Evolutionary conservation across 2,888 invertebrate genomes (phyloP).

Genomic region (Melanostoma scalare): DNA sequence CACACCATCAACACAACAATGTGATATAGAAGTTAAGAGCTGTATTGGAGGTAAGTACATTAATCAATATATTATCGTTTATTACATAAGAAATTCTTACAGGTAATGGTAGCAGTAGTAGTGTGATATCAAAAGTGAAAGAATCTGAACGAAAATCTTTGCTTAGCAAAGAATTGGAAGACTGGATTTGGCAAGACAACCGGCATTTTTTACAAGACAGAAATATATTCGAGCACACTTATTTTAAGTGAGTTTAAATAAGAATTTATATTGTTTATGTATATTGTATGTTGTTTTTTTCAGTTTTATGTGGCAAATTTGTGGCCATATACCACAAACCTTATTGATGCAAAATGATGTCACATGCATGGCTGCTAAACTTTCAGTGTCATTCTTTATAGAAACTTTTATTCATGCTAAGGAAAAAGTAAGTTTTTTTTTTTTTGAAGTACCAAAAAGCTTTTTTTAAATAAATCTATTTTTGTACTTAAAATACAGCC

Average conservation of each 20-base stretch:
- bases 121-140: conserved; percentile 55
- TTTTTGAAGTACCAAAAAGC: neutral
- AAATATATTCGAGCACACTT: conserved; percentile 97
- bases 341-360: conserved; percentile 91
- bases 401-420: conserved; percentile 98
- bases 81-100: neutral
- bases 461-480: neutral
- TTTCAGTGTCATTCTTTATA: conserved; percentile 96
- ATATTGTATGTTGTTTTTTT: conserved; percentile 68
- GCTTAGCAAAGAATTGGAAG: conserved; percentile 87
- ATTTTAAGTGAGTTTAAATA: conserved; percentile 89
- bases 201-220: conserved; percentile 97
- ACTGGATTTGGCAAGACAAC: conserved; percentile 99
- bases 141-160: conserved; percentile 76
- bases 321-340: conserved; percentile 95
- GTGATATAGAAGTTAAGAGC: conserved; percentile 80
- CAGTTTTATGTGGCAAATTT: conserved; percentile 98
- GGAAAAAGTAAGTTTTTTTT: conserved; percentile 87
- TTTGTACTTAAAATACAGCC: conserved; percentile 84
- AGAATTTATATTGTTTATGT: neutral
- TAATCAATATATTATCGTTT: neutral
- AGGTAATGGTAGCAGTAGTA: conserved; percentile 33
- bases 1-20: conserved; percentile 77
- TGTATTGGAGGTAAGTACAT: conserved; percentile 58
- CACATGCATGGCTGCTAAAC: conserved; percentile 91